Evolutionary conservation across 2,888 invertebrate species (phyloP), one percentile per base, ranked within the genome.

Genomic region (Scaptomyza tumidula): DNA sequence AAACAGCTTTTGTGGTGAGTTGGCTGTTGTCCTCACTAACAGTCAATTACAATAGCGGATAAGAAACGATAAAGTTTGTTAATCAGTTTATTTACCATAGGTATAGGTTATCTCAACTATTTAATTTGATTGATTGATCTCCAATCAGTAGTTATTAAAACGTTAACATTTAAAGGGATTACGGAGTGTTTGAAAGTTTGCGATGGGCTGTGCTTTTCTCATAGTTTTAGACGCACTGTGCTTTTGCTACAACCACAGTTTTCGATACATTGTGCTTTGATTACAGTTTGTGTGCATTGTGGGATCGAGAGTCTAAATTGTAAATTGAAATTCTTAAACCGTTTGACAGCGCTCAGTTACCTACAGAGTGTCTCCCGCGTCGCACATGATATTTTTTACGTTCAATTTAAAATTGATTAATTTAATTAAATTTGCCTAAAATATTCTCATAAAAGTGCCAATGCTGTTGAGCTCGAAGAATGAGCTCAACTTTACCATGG

Each of bases 11-110:
- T 41, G 24, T 63, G 59, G 46, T 53, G 56, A 46, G 16, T 7
- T 11, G 59, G 76, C 63, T 71, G 31, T 9, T 54, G 77, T 67
- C 75, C 53, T 19, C 1, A 39, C 69, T 85, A 24, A 33, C 10
- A 16, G 2, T 3, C 4, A 13, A 19, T 50, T 24, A 5, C 0
- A 24, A 16, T 13, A 48, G 3, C 7, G 5, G 0, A 48, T 7
- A n/a, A 2, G 19, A 7, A 29, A 7, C 29, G 29, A 29, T 29
- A 14, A 35, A 3, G 19, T 4, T 4, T n/a, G n/a, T n/a, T n/a
- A n/a, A n/a, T n/a, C n/a, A n/a, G n/a, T n/a, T n/a, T n/a, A n/a
- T n/a, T n/a, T n/a, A n/a, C n/a, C n/a, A n/a, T n/a, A n/a, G n/a
- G n/a, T n/a, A n/a, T n/a, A n/a, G n/a, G n/a, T n/a, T n/a, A n/a